Base-by-base conservation (phyloP, 2,888 invertebrate genomes). In the Trichogramma dendrolimi region DNA sequence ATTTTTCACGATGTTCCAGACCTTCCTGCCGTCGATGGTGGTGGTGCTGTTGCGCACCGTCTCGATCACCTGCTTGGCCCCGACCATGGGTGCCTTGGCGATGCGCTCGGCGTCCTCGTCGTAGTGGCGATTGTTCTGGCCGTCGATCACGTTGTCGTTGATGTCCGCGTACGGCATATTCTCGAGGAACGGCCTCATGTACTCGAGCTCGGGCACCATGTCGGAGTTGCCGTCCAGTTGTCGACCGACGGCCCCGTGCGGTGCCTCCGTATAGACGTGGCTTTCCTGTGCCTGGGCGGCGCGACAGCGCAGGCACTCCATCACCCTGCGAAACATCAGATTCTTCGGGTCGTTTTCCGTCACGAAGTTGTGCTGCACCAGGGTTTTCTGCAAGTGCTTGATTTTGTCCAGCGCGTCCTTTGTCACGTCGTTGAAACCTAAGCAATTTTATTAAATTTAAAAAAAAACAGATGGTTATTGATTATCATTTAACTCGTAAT, bases 301-400 rank as follows among this genome's bases (percentile, higher is more conserved):
- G 0, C 42, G 14, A 44, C 65, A 65, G n/a, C 62, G 58, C 4
- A 65, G 57, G 27, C 65, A 65, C n/a, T 65, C 65, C 38, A 61
- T 1, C 11, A 65, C 61, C 8, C 55, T 62, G 2, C 47, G 57
- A 10, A 58, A 60, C 5, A 60, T 57, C 3, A 41, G 40, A 11
- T 60, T 61, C 8, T 41, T 55, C 1, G 62, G 38, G 7, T 65
- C 65, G 4, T 6, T 53, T 2, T 55, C 49, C 2, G 27, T 46
- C 27, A 65, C 49, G 6, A 62, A 44, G 5, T 54, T 61, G 7
- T 53, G 57, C 4, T 51, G 11, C 1, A 49, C 46, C 5, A 62
- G 46, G 5, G 3, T 41, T 1, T 49, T 41, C 5, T 52, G 58
- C 1, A 60, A 8, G 1, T 40, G n/a, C n/a, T 58, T 55, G 42